phyloP scores from a whole-genome alignment of 2,797 vertebrate species.

The Galagoides demidoff region DNA sequence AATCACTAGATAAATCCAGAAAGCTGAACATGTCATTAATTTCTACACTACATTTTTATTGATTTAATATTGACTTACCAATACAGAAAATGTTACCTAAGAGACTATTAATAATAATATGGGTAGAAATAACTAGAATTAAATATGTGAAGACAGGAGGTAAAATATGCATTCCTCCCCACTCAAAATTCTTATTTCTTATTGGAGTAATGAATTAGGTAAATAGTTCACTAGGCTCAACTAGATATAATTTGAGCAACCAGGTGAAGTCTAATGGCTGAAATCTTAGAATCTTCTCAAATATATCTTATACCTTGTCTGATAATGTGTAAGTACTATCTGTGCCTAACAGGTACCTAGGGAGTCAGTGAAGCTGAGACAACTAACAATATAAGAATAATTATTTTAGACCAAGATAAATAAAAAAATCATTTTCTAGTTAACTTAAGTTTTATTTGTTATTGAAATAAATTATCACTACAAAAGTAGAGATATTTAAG shows the following conservation, averaged over 20 bases:
- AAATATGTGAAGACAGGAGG: too few species aligned
- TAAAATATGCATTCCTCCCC: too few species aligned
- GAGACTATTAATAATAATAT: too few species aligned
- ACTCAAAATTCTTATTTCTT: not conserved
- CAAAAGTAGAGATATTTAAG: not conserved
- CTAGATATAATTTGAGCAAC: not conserved
- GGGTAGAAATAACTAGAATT: too few species aligned
- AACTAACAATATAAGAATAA: not conserved
- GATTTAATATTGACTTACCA: too few species aligned
- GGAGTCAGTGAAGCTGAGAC: not conserved
- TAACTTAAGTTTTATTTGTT: not conserved
- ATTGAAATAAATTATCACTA: not conserved
- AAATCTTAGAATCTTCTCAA: not conserved
- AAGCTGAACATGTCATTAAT: too few species aligned
- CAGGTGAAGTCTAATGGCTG: not conserved
- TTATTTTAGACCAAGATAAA: not conserved
- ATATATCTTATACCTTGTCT: not conserved
- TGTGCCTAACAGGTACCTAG: not conserved
- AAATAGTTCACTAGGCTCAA: not conserved
- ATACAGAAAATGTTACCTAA: too few species aligned
- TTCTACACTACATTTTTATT: too few species aligned
- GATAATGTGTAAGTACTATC: not conserved
- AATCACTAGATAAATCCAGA: too few species aligned
- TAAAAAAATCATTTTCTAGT: not conserved
- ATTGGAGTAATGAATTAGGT: not conserved